Base-by-base conservation (phyloP, 2,113 vertebrate species). In the Mastomys natalensis region DNA sequence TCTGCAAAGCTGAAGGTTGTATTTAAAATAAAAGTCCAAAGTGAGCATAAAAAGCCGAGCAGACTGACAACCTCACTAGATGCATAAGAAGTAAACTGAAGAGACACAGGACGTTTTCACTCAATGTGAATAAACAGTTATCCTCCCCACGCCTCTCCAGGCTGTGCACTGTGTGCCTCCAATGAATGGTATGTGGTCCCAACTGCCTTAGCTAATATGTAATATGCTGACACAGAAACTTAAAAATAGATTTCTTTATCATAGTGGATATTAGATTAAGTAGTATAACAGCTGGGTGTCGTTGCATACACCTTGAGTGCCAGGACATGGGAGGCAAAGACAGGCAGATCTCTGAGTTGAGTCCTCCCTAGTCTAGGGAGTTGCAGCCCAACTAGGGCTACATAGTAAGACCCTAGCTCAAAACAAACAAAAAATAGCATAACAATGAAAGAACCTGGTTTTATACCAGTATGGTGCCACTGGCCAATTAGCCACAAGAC, bases 51-150 rank as follows among this genome's bases (percentile, higher is more conserved):
- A 87, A 62, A 62, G 90, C 73, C 80, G 51, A 84, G 45, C 72
- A 96, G 43, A 86, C 68, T 58, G 0, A 7, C 15, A 15, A 95
- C 90, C 77, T 96, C 84, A 88, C 26, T 37, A 45, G 13, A 85
- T 93, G 26, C 37, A 72, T 78, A 89, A 97, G 40, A 91, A 22
- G 53, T 92, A 48, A 91, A 76, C 64, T 85, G n/a, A 72, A 1
- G 19, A 92, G 19, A n/a, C 3, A 66, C 60, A 70, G 62, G 43
- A 68, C 43, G 51, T 10, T 43, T 43, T 74, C 19, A 40, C n/a
- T 74, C 72, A 64, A 8, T 73, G 72, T 43, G 21, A n/a, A 22
- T 77, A 10, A 86, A 74, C 40, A 26, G 31, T 80, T 73, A 68
- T 68, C 60, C 76, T 93, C 37, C 31, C 26, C n/a, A 77, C 43